Percentiles rank a stretch among this genome's conserved stretches.
Evolutionary conservation across 1,140 invertebrate species (phyloP).

Genomic region (Ruditapes philippinarum): DNA sequence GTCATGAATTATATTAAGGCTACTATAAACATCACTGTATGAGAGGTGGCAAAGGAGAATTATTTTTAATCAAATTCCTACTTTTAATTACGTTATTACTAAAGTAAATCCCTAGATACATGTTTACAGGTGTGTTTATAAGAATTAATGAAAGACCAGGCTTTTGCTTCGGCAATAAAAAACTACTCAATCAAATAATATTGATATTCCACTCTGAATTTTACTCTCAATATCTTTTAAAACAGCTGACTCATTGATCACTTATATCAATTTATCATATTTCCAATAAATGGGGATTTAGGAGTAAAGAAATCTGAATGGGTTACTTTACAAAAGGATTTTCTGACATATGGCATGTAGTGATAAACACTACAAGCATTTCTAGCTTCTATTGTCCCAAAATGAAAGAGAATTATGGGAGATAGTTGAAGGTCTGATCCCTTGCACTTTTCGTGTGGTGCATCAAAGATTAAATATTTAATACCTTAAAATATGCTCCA

Average conservation of each 20-base stretch:
- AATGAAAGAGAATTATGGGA: not conserved
- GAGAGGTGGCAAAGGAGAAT: no score
- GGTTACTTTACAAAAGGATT: not conserved
- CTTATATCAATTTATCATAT: slow-evolving; percentile 36
- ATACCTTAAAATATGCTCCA: not conserved
- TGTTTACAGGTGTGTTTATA: no score
- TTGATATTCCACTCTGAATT: not conserved
- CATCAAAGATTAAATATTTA: slow-evolving; percentile 16
- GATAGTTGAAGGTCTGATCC: not conserved
- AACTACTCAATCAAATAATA: no score
- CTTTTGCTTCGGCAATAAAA: no score
- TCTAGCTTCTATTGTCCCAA: not conserved
- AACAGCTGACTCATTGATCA: slow-evolving; percentile 8
- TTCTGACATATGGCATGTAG: not conserved
- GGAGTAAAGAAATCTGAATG: slow-evolving; percentile 17
- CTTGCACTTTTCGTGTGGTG: not conserved
- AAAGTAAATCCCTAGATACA: no score
- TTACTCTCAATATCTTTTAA: not conserved
- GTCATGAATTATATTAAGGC: no score
- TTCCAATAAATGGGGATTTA: slow-evolving; percentile 42
- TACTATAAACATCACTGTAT: no score
- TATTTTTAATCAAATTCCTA: no score
- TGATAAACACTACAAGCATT: not conserved
- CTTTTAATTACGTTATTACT: no score
- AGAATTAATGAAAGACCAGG: no score